Evolutionary conservation across 2,113 vertebrate genomes (phyloP), one percentile per base, ranked within the genome.

Genomic region (Mormyrus lacerda): DNA sequence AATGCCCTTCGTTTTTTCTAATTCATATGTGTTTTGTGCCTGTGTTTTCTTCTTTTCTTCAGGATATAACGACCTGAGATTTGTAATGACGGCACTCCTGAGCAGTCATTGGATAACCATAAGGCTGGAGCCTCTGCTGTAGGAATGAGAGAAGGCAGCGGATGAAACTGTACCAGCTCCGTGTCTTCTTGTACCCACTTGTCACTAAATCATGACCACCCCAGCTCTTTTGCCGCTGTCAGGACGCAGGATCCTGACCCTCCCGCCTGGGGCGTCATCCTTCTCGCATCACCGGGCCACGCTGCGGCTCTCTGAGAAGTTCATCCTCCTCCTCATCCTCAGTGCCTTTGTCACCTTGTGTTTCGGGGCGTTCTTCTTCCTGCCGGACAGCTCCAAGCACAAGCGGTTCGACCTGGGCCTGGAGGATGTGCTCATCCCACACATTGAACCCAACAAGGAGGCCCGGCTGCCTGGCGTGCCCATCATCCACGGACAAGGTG

Each of bases 291-390:
- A 99, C 95, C 94, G 98, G 90, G 98, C 98, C 27, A 99, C 98
- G 61, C 91, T 99, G 95, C 95, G 98, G 95, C 97, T 99, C 61
- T 99, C 98, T 0, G 98, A 99, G 94, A 99, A 99, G 96, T 99
- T 99, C 90, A 99, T 99, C 94, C 97, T 99, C 91, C 98, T 99
- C 92, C 98, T 99, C 87, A 99, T 99, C 85, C 97, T 99, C 92
- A 99, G 98, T 98, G 98, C 98, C 98, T 99, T 99, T 96, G 97
- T 99, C 96, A 99, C 98, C 79, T 95, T 99, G 91, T 99, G 98
- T 92, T 99, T 99, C 91, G 98, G 98, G 93, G 98, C 98, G 88
- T 99, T 99, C 94, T 99, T 99, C 95, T 99, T 99, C 93, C 97
- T 99, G 55, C 98, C 98, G 55, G 98, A 99, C 96, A 99, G 97